Evolutionary conservation across 1,140 invertebrate species (phyloP).

Genomic region (Cyrtorhinus lividipennis): DNA sequence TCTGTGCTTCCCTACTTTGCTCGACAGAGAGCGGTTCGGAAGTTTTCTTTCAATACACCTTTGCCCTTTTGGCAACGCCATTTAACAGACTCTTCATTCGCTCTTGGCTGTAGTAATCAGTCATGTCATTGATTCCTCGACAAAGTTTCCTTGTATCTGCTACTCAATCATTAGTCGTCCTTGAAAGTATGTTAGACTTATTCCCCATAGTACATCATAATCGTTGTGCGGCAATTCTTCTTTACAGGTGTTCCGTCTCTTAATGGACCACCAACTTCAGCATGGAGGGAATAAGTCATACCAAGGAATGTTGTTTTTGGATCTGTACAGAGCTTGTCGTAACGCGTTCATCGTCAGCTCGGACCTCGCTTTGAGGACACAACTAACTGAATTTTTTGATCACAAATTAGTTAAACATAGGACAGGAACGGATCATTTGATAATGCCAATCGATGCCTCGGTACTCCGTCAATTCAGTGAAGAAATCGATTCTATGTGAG

Average conservation of each 20-base stretch:
- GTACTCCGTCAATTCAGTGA: conserved; percentile 65
- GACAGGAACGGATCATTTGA: conserved; percentile 57
- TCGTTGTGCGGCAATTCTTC: too few species aligned
- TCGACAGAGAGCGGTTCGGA: too few species aligned
- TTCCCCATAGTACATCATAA: too few species aligned
- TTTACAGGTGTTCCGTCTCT: not conserved
- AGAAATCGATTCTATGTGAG: conserved; percentile 14
- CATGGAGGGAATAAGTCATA: conserved; percentile 24
- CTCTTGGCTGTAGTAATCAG: too few species aligned
- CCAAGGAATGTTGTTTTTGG: conserved; percentile 68
- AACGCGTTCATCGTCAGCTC: conserved; percentile 81
- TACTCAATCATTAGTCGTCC: too few species aligned
- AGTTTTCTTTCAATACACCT: too few species aligned
- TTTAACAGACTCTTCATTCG: too few species aligned
- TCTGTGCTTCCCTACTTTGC: too few species aligned
- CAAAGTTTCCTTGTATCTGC: too few species aligned
- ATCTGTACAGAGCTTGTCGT: conserved; percentile 65
- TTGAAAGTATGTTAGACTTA: too few species aligned
- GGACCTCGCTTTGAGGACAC: conserved; percentile 69
- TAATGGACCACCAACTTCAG: not conserved
- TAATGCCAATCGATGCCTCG: conserved; percentile 58
- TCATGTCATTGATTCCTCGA: too few species aligned
- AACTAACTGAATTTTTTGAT: conserved; percentile 84
- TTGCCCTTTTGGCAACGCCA: too few species aligned
- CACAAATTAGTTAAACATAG: conserved; percentile 76